Evolutionary conservation across 1,140 invertebrate species (phyloP).

Genomic region (Apolygus lucorum): DNA sequence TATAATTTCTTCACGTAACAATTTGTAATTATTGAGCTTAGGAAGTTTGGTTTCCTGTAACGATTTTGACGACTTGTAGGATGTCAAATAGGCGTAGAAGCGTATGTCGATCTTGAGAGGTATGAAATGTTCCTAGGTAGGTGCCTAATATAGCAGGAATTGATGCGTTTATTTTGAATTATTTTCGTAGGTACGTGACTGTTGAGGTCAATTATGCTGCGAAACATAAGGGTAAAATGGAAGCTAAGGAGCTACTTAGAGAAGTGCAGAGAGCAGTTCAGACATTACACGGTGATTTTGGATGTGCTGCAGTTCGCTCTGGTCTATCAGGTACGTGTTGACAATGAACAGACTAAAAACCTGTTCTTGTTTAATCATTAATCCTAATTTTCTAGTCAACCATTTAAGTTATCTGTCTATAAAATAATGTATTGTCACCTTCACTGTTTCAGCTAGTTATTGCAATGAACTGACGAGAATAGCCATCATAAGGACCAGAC

Average conservation of each 20-base stretch:
- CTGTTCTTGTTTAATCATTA: slow-evolving; percentile 10
- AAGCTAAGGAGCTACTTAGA: slow-evolving; percentile 49
- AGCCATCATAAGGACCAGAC: slow-evolving; percentile 56
- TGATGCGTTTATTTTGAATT: neutral
- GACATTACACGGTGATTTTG: slow-evolving; percentile 62
- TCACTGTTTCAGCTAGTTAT: slow-evolving; percentile 59
- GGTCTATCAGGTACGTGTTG: slow-evolving; percentile 48
- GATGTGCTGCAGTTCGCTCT: slow-evolving; percentile 52
- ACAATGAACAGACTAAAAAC: neutral
- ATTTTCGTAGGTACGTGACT: slow-evolving; percentile 49
- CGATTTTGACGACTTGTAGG: too few species aligned
- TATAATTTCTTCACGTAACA: too few species aligned
- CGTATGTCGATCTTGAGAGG: too few species aligned
- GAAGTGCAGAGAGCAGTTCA: slow-evolving; percentile 53
- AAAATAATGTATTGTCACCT: neutral
- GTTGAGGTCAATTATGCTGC: slow-evolving; percentile 46
- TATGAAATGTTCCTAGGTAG: neutral
- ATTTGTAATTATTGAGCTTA: too few species aligned
- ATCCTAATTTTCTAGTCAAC: slow-evolving; percentile 26
- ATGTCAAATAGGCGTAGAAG: too few species aligned
- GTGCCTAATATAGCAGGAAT: neutral
- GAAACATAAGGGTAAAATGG: slow-evolving; percentile 43
- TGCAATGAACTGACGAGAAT: slow-evolving; percentile 64
- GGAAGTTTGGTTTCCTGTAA: too few species aligned
- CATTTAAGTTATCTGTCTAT: neutral